Base-by-base conservation (phyloP, 2,113 vertebrate genomes). In the Ameiurus melas region DNA sequence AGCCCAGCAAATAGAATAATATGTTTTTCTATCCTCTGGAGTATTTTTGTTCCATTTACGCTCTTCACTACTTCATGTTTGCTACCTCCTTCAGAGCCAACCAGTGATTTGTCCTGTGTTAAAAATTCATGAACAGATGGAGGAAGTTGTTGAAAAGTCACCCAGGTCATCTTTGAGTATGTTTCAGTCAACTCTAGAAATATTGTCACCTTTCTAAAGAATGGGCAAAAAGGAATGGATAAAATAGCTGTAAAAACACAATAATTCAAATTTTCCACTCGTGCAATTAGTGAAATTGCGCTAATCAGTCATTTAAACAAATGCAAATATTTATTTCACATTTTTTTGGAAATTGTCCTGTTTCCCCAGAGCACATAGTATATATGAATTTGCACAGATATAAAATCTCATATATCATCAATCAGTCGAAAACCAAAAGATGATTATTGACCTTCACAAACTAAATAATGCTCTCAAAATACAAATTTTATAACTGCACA, bases 11-110 rank as follows among this genome's bases (percentile, higher is more conserved):
- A 51, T 33, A 78, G 81, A 83, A 83, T 53, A 88, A 84, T 64
- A 30, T 12, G 9, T 51, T 33, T 51, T 79, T 6, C n/a, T 60
- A 13, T 60, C 71, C 85, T 60, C 85, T 43, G 25, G 85, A 77
- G 85, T 43, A 86, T 60, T 62, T 47, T 86, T 62, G 57, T 77
- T 87, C 70, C 85, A 86, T 64, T 80, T 86, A 39, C 14, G 2
- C 58, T 43, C 33, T 60, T 36, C 33, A 39, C 80, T 82, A 19
- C 30, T 58, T 43, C 36, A 62, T 62, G 33, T 83, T 83, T 62
- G 80, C 58, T 39, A 39, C 57, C 57, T 43, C 33, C 58, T 39
- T 62, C 33, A 13, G 79, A 36, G 79, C 17, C 79, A 82, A 82
- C n/a, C 55, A n/a, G 80, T 62, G 57, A 62, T 83, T 83, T 83